A percentile compares a stretch with the other conserved stretches of the same genome.
Conservation (phyloP, 2,113 vertebrate species). For the Mormyrus iriodes region DNA sequence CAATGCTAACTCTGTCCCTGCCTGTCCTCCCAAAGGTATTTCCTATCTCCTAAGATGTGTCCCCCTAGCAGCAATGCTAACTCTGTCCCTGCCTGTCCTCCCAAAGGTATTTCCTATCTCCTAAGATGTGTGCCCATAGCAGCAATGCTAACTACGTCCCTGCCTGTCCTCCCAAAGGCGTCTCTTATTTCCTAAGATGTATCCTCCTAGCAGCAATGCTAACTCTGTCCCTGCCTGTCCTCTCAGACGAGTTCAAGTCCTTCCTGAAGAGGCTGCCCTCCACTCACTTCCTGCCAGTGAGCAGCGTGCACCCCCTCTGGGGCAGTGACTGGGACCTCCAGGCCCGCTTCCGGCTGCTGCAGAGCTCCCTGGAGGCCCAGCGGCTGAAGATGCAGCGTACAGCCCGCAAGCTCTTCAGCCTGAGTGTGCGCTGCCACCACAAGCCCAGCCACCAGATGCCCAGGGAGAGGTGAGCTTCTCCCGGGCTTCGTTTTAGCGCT, state of each 20-base stretch:
- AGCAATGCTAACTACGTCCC: background rate
- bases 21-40: background rate
- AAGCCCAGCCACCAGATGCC: conserved; percentile 98
- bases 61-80: background rate
- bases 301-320: conserved; percentile 96
- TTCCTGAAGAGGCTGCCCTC: conserved; percentile 94
- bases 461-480: conserved; percentile 79
- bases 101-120: background rate
- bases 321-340: conserved; percentile 98
- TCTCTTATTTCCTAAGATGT: background rate
- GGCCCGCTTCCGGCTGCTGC: conserved; percentile 89
- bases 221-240: background rate
- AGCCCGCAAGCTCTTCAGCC: conserved; percentile 92
- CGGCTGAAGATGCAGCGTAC: conserved; percentile 91
- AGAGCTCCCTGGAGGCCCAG: conserved; percentile 84
- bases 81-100: background rate
- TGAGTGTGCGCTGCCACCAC: conserved; percentile 94
- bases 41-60: background rate
- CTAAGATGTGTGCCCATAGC: background rate
- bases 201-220: background rate
- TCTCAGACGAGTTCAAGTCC: conserved; percentile 92
- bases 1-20: background rate
- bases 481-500: background rate
- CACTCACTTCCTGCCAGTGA: conserved; percentile 93
- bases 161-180: conserved; percentile 36